Conservation (phyloP, 2,113 vertebrate species). For the Serinus canaria region DNA sequence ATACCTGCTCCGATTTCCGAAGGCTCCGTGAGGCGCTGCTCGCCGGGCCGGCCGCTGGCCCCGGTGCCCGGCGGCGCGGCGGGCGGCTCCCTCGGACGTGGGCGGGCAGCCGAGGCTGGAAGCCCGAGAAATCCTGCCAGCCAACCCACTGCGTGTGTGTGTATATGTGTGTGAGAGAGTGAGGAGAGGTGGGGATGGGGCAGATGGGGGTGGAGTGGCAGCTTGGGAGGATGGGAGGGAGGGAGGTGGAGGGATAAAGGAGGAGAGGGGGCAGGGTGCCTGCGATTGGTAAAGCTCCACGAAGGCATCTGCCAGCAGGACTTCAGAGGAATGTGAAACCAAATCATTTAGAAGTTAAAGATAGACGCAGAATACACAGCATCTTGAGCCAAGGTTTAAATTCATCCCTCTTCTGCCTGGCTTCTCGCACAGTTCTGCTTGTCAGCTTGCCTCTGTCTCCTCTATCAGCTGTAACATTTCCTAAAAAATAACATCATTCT, state of each 20-base stretch:
- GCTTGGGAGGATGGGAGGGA: conserved; percentile 5
- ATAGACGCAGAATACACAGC: conserved; percentile 85
- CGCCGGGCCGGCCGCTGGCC: not conserved
- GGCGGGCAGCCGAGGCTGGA: not conserved
- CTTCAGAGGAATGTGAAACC: conserved; percentile 91
- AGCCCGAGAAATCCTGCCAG: not conserved
- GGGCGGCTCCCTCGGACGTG: not conserved
- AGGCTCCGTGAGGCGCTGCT: not conserved
- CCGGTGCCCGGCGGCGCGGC: not conserved
- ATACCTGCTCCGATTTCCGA: rapidly evolving
- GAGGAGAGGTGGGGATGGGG: not conserved
- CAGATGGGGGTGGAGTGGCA: not conserved
- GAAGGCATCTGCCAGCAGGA: conserved; percentile 82
- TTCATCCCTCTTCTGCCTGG: conserved; percentile 70
- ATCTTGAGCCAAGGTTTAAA: conserved; percentile 81
- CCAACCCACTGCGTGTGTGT: not conserved
- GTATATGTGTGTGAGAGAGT: too few relatives aligned
- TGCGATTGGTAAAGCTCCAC: conserved; percentile 82
- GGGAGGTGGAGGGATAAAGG: not conserved
- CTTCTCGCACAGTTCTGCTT: conserved; percentile 42
- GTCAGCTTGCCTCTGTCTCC: conserved; percentile 49
- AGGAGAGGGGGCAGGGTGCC: conserved; percentile 66
- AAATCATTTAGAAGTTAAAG: conserved; percentile 95
- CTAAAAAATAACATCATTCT: conserved; percentile 20
- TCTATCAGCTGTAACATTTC: conserved; percentile 19